Evolutionary conservation across 2,888 invertebrate species (phyloP), one percentile per base, ranked within the genome.

Genomic region (Drosophila dives): DNA sequence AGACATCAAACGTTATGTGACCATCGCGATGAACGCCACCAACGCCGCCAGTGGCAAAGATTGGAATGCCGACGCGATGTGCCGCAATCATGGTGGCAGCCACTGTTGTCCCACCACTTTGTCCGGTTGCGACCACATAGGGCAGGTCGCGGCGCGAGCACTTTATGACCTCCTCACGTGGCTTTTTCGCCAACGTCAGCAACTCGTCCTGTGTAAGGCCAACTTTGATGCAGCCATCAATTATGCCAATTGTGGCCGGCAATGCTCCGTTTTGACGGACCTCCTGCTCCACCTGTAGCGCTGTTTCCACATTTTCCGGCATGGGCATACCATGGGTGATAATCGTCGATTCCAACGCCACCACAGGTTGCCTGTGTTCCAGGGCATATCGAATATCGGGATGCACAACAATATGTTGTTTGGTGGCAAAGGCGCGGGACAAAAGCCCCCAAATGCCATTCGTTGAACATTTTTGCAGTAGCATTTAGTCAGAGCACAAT

Each of bases 321-420:
- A 95, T 97, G 0, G 99, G 99, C 97, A 99, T 98, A 49, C 99
- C 99, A 93, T 99, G 99, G 1, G 99, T 99, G 12, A 99, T 97
- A 75, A 99, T 98, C 1, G 99, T 98, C 10, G 99, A 98, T 94
- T 99, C 99, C 80, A 99, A 94, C 2, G 99, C 99, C 23, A 99
- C 98, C 70, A 99, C 94, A 11, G 99, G 97, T 77, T 94, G 93
- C 34, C 94, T 93, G 54, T 94, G 93, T 61, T 93, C 92, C 79
- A 97, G 93, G 10, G 97, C 97, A 61, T 93, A 91, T 63, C 91
- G 91, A 59, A 98, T 96, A 90, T 96, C 95, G 38, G 95, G 94
- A 63, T 94, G 94, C 70, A 94, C 93, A 69, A 94, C 92, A 61
- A 93, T 91, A n/a, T 91, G 69, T 12, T 62, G 61, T 8, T 56